Conservation (phyloP, 2,888 invertebrate genomes). For the Odontocerum albicorne region DNA sequence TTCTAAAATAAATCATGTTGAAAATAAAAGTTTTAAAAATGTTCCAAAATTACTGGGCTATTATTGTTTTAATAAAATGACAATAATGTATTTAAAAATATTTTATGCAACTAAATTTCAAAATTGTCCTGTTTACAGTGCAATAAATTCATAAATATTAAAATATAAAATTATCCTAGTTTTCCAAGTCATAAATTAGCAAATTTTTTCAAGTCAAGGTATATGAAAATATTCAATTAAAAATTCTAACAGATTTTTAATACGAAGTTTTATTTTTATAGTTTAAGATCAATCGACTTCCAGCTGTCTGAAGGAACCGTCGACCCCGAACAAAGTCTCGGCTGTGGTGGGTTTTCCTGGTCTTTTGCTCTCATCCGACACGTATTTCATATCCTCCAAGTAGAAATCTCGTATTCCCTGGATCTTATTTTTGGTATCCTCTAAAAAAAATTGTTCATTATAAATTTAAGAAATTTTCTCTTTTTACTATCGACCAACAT, state of each 20-base stretch:
- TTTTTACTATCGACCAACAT: too few species aligned
- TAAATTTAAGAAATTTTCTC: too few species aligned
- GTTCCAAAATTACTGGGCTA: not conserved
- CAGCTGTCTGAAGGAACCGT: constrained; percentile 58
- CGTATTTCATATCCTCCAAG: constrained; percentile 52
- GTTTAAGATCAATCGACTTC: constrained; percentile 47
- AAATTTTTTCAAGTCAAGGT: too few species aligned
- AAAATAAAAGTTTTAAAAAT: not conserved
- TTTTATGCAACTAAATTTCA: too few species aligned
- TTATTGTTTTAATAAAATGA: too few species aligned
- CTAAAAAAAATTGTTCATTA: constrained; percentile 1
- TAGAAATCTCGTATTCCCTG: constrained; percentile 54
- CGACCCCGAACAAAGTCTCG: constrained; percentile 58
- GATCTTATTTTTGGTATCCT: constrained; percentile 43
- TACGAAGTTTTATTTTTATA: not conserved
- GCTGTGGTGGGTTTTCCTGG: constrained; percentile 58
- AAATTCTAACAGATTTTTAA: not conserved
- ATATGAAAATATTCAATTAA: too few species aligned
- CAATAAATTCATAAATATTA: too few species aligned
- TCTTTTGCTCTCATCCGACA: constrained; percentile 57
- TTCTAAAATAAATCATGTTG: too few species aligned
- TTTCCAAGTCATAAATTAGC: too few species aligned
- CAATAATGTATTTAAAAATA: too few species aligned
- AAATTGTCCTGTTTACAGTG: too few species aligned
- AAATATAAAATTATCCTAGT: too few species aligned